phyloP scores from a whole-genome alignment of 2,113 vertebrate species.

The Apodemus sylvaticus region DNA sequence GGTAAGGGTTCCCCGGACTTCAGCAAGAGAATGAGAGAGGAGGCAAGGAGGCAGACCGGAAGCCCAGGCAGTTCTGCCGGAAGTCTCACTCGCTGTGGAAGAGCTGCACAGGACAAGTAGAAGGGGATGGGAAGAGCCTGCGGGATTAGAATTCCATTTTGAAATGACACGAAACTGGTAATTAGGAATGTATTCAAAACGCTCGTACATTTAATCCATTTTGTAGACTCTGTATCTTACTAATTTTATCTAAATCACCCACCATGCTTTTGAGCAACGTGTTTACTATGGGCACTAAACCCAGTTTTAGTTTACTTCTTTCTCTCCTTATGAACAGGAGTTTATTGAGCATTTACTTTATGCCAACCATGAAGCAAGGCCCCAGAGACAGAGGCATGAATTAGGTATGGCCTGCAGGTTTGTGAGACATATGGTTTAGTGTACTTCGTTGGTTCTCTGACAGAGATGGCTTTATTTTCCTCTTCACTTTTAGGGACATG shows the following conservation, averaged over 20 bases:
- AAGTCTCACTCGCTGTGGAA: not conserved
- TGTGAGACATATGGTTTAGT: not conserved
- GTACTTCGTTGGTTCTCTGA: not conserved
- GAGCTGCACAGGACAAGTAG: not conserved
- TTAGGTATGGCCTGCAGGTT: not conserved
- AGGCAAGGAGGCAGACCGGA: not conserved
- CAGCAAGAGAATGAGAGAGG: not conserved
- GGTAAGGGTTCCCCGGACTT: not conserved
- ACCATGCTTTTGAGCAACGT: not conserved
- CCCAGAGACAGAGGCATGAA: not conserved
- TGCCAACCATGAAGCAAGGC: not conserved
- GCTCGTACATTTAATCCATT: not conserved
- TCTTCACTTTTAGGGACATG: not conserved
- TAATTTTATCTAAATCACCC: not conserved
- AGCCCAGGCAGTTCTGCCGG: not conserved
- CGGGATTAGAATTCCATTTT: not conserved
- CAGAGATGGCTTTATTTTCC: not conserved
- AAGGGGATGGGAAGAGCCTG: not conserved
- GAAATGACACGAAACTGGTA: not conserved
- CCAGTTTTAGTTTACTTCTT: not conserved
- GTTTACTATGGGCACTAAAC: constrained; percentile 18
- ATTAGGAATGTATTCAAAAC: not conserved
- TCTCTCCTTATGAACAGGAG: constrained; percentile 7
- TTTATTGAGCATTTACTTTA: constrained; percentile 43
- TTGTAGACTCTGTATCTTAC: not conserved